phyloP scores from a whole-genome alignment of 2,888 invertebrate species.

The Aleiodes testaceus region DNA sequence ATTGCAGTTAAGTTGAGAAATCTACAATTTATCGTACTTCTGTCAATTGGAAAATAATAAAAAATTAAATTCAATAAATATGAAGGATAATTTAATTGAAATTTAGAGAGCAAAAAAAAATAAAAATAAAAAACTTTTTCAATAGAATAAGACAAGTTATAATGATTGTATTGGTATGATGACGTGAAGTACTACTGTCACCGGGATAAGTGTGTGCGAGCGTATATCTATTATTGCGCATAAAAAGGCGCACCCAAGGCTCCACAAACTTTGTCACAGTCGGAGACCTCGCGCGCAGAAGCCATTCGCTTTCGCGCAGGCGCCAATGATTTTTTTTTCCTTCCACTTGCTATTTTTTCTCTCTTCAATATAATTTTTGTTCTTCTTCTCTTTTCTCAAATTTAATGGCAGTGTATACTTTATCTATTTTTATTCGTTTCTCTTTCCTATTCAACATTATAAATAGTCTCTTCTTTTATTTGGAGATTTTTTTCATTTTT shows the following conservation, averaged over 20 bases:
- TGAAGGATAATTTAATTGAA: too few relatives aligned
- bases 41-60: background rate
- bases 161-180: conserved; percentile 14
- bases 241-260: conserved; percentile 31
- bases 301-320: conserved; percentile 42
- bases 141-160: background rate
- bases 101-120: too few relatives aligned
- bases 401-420: too few relatives aligned
- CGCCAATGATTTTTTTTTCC: conserved; percentile 44
- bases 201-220: background rate
- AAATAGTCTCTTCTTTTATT: conserved; percentile 17
- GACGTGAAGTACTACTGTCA: conserved; percentile 6
- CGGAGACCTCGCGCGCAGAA: conserved; percentile 45
- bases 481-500: conserved; percentile 20
- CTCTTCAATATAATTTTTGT: too few relatives aligned
- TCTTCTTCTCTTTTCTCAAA: too few relatives aligned
- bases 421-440: too few relatives aligned
- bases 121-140: too few relatives aligned
- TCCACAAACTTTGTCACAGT: conserved; percentile 27
- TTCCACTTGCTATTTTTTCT: conserved; percentile 1
- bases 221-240: conserved; percentile 29
- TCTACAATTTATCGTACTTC: conserved; percentile 26
- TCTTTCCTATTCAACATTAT: background rate
- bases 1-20: conserved; percentile 51
- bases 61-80: too few relatives aligned